Base-by-base conservation (phyloP, 2,888 invertebrate genomes). In the Nymphalis c-album region DNA sequence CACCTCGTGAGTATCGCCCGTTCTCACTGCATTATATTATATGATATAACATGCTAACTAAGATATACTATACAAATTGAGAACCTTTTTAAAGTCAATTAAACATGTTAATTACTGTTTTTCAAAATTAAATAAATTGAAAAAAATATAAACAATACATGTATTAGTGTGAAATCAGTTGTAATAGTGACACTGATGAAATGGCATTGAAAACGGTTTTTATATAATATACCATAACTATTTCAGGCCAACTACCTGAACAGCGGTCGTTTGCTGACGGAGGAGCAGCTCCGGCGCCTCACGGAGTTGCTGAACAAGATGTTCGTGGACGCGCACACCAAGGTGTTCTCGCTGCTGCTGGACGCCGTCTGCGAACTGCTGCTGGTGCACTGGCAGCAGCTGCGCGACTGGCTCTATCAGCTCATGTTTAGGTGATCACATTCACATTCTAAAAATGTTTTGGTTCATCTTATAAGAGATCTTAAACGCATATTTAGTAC, bases 241-340 rank as follows among this genome's bases (percentile, higher is more conserved):
- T 16, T 18, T 22, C 95, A 96, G 86, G 94, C 94, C 70, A 89
- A 89, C 76, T 96, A 96, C 82, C 93, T 97, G 22, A 94, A 94
- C 80, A 94, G 94, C 77, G 95, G 96, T 1, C 94, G 95, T 0
- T 91, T 94, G 0, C 88, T 96, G 0, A 93, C 94, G 0, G 94
- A 94, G 6, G 93, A 94, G 1, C 97, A 98, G 80, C 91, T 98
- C 67, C 94, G 96, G 71, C 95, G 96, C 74, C 94, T 98, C n/a
- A 97, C 98, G 0, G 98, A 99, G 77, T 96, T 98, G 71, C 97
- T 98, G 81, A 96, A 97, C 71, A 96, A 97, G 91, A 98, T 99
- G 97, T 98, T 99, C 85, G 98, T 98, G 94, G 99, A 99, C 88
- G 97, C 98, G 3, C 98, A 99, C 97, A 99, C 91, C 95, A 98